A percentile compares a stretch with the other conserved stretches of the same genome.
phyloP scores from a whole-genome alignment of 1,140 invertebrate genomes.

The Antheraea pernyi region DNA sequence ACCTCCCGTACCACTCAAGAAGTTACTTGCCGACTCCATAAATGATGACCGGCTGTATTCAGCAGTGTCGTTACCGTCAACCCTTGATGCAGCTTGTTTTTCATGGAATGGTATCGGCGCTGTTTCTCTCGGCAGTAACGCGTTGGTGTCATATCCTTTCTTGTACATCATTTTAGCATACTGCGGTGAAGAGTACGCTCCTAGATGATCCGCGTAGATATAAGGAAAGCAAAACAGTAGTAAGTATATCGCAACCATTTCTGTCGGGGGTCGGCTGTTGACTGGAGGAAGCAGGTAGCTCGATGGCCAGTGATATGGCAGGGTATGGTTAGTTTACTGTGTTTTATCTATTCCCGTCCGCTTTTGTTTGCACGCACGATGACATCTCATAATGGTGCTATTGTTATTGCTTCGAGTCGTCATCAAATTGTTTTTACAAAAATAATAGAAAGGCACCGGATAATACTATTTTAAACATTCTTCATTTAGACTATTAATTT shows the following conservation, averaged over 20 bases:
- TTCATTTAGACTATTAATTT: no score
- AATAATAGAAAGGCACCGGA: neutral
- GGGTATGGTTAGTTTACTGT: conserved; percentile 34
- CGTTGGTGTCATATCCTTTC: conserved; percentile 48
- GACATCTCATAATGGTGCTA: conserved; percentile 70
- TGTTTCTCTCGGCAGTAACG: conserved; percentile 54
- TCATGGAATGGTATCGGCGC: conserved; percentile 44
- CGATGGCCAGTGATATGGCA: conserved; percentile 40
- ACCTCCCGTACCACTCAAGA: conserved; percentile 76
- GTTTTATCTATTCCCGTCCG: conserved; percentile 65
- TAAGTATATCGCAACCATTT: conserved; percentile 50
- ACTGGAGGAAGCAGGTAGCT: conserved; percentile 64
- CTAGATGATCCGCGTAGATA: conserved; percentile 58
- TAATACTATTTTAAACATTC: neutral
- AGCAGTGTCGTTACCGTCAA: conserved; percentile 61
- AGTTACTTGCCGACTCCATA: conserved; percentile 73
- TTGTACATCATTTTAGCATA: conserved; percentile 75
- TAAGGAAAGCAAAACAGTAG: conserved; percentile 31
- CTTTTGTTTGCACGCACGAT: conserved; percentile 76
- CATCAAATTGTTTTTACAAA: neutral
- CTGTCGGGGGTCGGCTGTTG: conserved; percentile 26
- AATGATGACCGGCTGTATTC: conserved; percentile 67
- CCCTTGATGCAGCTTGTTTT: conserved; percentile 45
- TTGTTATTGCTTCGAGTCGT: conserved; percentile 51
- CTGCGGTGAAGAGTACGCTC: conserved; percentile 75